Evolutionary conservation across 2,888 invertebrate genomes (phyloP), one percentile per base, ranked within the genome.

Genomic region (Melieria omissa): DNA sequence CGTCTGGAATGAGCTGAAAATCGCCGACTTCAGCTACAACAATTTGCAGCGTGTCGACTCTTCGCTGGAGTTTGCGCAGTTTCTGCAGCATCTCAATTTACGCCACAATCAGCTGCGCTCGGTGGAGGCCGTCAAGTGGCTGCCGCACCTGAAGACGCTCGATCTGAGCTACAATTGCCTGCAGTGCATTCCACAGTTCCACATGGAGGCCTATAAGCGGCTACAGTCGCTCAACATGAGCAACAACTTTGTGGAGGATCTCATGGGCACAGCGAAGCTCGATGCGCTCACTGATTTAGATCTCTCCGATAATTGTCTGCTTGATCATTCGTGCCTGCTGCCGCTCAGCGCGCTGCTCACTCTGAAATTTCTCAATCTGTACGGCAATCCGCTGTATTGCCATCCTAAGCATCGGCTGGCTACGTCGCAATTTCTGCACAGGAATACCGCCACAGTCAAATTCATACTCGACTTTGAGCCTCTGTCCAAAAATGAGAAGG

Each of bases 161-260:
- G 91, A 92, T 86, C 82, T 92, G 64, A 89, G 91, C 70, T 92
- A 88, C 79, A 93, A 93, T 84, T 89, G 89, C 78, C 83, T 93
- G 62, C 88, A 88, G 46, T 79, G 80, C 55, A 83, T 91, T 62
- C 92, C 92, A 3, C 80, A 79, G 7, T 89, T 92, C 77, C 89
- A 89, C 77, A 88, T 88, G 78, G 88, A 89, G 72, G 88, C 90
- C 12, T 88, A 88, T 71, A 88, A 88, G 68, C 88, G 88, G 47
- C 83, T 91, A 64, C 89, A 90, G 84, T 85, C 89, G 55, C 83
- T 93, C 10, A 88, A 90, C 65, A 81, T 92, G 64, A 90, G 89
- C 76, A 90, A 91, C 82, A 93, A 93, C 84, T 90, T 89, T 74
- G 89, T 93, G 65, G 91, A 91, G 77, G 89, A 90, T 80, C 84